Evolutionary conservation across 2,797 vertebrate genomes (phyloP).

Genomic region (Zenarchopterus dispar): DNA sequence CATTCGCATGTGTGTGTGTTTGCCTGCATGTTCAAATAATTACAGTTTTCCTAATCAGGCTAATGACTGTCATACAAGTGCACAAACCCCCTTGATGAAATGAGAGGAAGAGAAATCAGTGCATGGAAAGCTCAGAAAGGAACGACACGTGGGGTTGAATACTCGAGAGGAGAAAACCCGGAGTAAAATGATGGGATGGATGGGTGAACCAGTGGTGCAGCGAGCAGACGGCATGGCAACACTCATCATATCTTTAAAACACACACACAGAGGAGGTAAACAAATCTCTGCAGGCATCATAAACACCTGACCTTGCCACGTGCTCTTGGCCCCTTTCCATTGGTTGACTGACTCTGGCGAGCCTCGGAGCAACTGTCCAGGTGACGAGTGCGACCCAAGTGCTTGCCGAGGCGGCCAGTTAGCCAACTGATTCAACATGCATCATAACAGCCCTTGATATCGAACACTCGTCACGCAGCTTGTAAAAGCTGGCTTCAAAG

Average conservation of each 20-base stretch:
- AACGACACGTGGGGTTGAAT: slow-evolving; percentile 25
- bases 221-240: slow-evolving; percentile 34
- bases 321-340: slow-evolving; percentile 41
- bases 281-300: slow-evolving; percentile 49
- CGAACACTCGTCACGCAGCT: slow-evolving; percentile 43
- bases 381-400: slow-evolving; percentile 15
- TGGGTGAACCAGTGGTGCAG: not conserved
- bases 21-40: slow-evolving; percentile 48
- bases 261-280: slow-evolving; percentile 41
- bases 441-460: slow-evolving; percentile 41
- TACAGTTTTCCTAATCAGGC: slow-evolving; percentile 63
- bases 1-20: slow-evolving; percentile 27
- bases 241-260: not conserved
- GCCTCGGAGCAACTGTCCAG: slow-evolving; percentile 14
- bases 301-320: slow-evolving; percentile 58
- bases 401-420: slow-evolving; percentile 12
- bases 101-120: slow-evolving; percentile 29
- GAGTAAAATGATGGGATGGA: slow-evolving; percentile 9
- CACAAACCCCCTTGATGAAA: slow-evolving; percentile 38
- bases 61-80: slow-evolving; percentile 68
- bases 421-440: slow-evolving; percentile 38
- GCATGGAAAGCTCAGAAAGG: slow-evolving; percentile 22
- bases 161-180: slow-evolving; percentile 15
- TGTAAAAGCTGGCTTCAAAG: slow-evolving; percentile 18
- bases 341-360: slow-evolving; percentile 43